These are phyloP conservation scores for Austrofundulus limnaeus DNA, from an alignment of 2,113 vertebrate genomes.

Conservation along the genomic window DNA sequence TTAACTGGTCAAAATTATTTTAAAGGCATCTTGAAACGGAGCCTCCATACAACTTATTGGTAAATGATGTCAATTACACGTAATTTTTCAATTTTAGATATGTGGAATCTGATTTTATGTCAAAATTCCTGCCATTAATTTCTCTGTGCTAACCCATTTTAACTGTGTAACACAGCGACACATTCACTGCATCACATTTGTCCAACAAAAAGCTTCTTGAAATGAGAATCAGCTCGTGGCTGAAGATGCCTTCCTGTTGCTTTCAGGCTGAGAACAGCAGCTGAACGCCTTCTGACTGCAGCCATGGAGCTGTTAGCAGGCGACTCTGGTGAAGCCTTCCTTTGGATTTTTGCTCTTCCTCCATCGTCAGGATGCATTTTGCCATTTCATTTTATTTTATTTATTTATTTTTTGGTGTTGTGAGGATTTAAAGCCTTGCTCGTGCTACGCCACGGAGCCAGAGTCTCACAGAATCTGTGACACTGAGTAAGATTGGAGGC, in stretches of 20 bases:
- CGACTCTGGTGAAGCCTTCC: conserved; percentile 4
- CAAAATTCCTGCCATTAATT: neutral
- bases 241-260: conserved; percentile 10
- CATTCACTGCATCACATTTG: neutral
- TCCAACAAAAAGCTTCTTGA: conserved; percentile 1
- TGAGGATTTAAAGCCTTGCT: conserved; percentile 40
- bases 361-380: conserved; percentile 51
- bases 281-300: conserved; percentile 47
- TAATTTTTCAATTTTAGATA: too few relatives aligned
- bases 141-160: conserved; percentile 7
- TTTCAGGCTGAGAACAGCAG: conserved; percentile 27
- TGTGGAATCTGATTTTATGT: too few relatives aligned
- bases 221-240: neutral
- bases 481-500: conserved; percentile 35
- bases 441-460: conserved; percentile 21
- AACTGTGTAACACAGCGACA: conserved; percentile 16
- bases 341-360: conserved; percentile 7
- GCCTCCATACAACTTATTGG: too few relatives aligned
- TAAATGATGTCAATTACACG: too few relatives aligned
- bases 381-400: conserved; percentile 16
- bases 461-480: conserved; percentile 40
- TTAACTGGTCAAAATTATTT: too few relatives aligned
- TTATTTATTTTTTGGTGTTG: conserved; percentile 10
- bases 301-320: conserved; percentile 17
- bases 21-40: too few relatives aligned